Evolutionary conservation across 2,113 vertebrate species (phyloP).

Genomic region (Gavia stellata): DNA sequence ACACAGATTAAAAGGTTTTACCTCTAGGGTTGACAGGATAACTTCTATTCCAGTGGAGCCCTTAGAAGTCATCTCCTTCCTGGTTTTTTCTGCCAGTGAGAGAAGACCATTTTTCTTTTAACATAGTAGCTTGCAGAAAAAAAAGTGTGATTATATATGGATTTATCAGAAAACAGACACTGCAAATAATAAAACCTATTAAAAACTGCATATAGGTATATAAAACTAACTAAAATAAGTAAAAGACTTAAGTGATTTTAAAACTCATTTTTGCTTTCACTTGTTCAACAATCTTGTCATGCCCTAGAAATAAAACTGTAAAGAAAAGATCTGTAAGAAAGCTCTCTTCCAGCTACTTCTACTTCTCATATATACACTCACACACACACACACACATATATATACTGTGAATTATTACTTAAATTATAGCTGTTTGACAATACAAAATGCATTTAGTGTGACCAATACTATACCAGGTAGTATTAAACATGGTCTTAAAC

Average conservation of each 20-base stretch:
- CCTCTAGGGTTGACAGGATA: slow-evolving; percentile 89
- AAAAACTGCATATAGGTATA: not conserved
- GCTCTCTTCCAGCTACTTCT: not conserved
- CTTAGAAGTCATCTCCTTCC: slow-evolving; percentile 93
- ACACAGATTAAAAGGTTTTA: slow-evolving; percentile 38
- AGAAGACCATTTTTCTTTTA: slow-evolving; percentile 1
- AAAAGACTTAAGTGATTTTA: not conserved
- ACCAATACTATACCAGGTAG: not conserved
- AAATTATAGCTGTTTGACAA: not conserved
- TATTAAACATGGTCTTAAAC: not conserved
- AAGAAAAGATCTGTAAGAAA: not conserved
- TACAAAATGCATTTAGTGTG: not conserved
- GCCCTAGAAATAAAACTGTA: not conserved
- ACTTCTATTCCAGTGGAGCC: slow-evolving; percentile 92
- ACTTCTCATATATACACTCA: not conserved
- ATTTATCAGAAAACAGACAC: not conserved
- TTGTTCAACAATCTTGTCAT: not conserved
- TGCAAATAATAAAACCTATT: not conserved
- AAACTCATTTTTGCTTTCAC: not conserved
- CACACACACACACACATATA: rapidly evolving
- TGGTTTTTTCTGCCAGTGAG: slow-evolving; percentile 88
- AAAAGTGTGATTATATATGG: not conserved
- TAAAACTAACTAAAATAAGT: not conserved
- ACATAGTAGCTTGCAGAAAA: not conserved
- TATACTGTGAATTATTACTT: not conserved